These are phyloP conservation scores for Halichoerus grypus DNA, from an alignment of 2,113 vertebrate genomes.

Conservation along the genomic window DNA sequence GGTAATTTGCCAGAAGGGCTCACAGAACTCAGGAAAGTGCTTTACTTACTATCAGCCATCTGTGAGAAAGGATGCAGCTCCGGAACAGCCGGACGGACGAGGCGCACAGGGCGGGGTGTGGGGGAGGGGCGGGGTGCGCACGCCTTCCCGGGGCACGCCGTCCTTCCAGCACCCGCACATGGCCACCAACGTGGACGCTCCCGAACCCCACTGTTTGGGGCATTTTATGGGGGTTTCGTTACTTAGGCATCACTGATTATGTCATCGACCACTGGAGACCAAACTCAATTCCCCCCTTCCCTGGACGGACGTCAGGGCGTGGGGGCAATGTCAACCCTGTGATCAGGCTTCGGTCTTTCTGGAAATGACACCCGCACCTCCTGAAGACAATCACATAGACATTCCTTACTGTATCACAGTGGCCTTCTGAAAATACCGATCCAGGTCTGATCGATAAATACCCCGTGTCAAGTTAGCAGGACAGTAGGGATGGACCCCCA, in stretches of 20 bases:
- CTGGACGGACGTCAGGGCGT: background rate
- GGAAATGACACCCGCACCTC: background rate
- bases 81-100: no score
- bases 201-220: background rate
- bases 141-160: rapidly evolving
- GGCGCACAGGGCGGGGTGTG: rapidly evolving
- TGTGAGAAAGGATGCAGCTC: no score
- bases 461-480: background rate
- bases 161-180: background rate
- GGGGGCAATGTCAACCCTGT: background rate
- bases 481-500: rapidly evolving
- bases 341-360: background rate
- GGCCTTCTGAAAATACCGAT: background rate
- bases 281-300: background rate
- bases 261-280: background rate
- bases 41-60: background rate
- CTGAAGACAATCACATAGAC: background rate
- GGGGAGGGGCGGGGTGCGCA: no score
- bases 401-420: background rate
- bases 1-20: no score
- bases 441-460: background rate
- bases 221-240: no score
- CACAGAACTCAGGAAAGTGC: background rate
- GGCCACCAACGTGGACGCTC: background rate
- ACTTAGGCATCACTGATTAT: background rate